Conservation (phyloP, 2,113 vertebrate genomes). For the Chunga burmeisteri region DNA sequence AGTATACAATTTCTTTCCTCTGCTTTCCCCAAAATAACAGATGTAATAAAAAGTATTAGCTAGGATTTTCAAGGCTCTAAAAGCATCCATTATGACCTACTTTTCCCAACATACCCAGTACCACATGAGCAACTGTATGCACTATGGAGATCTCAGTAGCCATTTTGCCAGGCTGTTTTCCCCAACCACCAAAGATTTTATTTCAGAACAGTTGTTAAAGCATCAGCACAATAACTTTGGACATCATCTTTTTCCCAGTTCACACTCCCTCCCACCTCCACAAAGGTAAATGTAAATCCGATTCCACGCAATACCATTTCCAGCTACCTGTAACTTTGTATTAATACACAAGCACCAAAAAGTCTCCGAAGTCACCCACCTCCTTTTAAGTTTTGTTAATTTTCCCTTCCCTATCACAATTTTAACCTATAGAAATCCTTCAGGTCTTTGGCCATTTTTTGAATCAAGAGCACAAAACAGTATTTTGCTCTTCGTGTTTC, state of each 20-base stretch:
- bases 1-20: not conserved
- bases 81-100: not conserved
- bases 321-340: not conserved
- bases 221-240: not conserved
- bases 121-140: not conserved
- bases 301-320: not conserved
- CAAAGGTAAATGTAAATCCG: not conserved
- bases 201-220: not conserved
- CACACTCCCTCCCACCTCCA: not conserved
- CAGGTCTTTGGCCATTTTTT: not conserved
- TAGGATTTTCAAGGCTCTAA: not conserved
- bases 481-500: not conserved
- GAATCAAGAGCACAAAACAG: not conserved
- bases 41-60: not conserved
- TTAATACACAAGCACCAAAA: not conserved
- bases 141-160: not conserved
- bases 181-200: not conserved
- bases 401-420: not conserved
- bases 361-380: not conserved
- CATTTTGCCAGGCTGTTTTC: not conserved
- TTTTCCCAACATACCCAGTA: not conserved
- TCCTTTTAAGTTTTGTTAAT: not conserved
- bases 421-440: not conserved
- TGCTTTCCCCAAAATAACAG: not conserved
- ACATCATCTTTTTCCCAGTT: not conserved